A percentile compares a stretch with the other conserved stretches of the same genome.
These are phyloP conservation scores for Micronycteris hirsuta DNA, from an alignment of 2,113 vertebrate genomes.

Conservation along the genomic window DNA sequence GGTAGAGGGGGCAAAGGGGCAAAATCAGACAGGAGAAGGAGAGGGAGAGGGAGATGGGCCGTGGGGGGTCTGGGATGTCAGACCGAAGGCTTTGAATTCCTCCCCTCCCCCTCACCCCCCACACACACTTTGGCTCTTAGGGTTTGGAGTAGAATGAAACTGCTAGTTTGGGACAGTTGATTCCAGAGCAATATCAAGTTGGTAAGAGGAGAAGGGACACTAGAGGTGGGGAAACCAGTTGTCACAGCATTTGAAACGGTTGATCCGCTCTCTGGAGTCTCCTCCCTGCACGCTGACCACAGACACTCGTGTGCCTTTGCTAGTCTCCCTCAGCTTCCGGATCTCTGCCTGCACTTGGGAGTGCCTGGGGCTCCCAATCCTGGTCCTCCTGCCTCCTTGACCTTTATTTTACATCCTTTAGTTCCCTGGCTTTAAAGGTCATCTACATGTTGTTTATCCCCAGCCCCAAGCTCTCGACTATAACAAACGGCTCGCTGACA, in stretches of 20 bases:
- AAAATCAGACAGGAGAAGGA: neutral
- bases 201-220: neutral
- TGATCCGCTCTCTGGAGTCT: rapidly evolving
- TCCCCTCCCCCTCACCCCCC: rapidly evolving
- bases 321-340: neutral
- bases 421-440: neutral
- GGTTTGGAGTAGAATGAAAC: neutral
- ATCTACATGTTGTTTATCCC: neutral
- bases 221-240: neutral
- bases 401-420: neutral
- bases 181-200: neutral
- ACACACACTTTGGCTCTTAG: too few species aligned
- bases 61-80: neutral
- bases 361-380: neutral
- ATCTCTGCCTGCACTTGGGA: neutral
- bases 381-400: neutral
- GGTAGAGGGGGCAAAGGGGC: neutral
- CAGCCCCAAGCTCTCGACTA: neutral
- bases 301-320: neutral
- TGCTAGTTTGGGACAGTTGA: neutral
- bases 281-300: rapidly evolving
- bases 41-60: neutral
- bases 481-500: neutral
- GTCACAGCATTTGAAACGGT: neutral
- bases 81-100: neutral